Evolutionary conservation across 2,113 vertebrate species (phyloP).

Genomic region (Pampusana beccarii): DNA sequence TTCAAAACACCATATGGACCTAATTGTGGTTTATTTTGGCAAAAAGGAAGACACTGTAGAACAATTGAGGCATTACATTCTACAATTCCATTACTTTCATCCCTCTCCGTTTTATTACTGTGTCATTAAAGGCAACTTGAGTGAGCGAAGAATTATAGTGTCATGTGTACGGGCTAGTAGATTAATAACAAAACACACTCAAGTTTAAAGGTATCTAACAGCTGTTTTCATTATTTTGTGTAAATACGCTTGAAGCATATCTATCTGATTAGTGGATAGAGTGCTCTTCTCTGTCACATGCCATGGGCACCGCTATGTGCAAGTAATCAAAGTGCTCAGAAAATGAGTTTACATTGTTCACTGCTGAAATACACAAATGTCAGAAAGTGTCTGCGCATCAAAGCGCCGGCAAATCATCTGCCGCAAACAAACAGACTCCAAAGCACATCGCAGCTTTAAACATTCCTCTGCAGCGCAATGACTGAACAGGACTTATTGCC

Average conservation of each 20-base stretch:
- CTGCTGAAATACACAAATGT: conserved; percentile 83
- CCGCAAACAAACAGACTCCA: conserved; percentile 79
- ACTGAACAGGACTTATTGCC: conserved; percentile 65
- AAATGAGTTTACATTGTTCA: conserved; percentile 84
- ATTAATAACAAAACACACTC: conserved; percentile 86
- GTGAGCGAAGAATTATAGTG: conserved; percentile 85
- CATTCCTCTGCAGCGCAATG: conserved; percentile 55
- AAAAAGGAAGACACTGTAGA: conserved; percentile 84
- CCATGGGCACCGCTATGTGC: conserved; percentile 78
- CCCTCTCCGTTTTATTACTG: conserved; percentile 84
- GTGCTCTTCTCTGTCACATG: conserved; percentile 82
- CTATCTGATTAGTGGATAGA: conserved; percentile 88
- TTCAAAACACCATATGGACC: conserved; percentile 90
- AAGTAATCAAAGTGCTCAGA: conserved; percentile 81
- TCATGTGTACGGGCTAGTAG: conserved; percentile 82
- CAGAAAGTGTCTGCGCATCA: conserved; percentile 82
- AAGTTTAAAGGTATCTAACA: conserved; percentile 91
- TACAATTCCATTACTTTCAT: conserved; percentile 89
- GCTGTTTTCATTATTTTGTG: conserved; percentile 90
- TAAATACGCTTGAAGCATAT: conserved; percentile 85
- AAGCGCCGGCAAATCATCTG: conserved; percentile 81
- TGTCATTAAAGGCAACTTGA: conserved; percentile 87
- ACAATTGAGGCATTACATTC: conserved; percentile 87
- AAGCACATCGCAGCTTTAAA: conserved; percentile 70
- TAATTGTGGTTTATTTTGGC: conserved; percentile 90